A percentile compares a stretch with the other conserved stretches of the same genome.
Conservation (phyloP, 2,113 vertebrate genomes). For the Ceyx margarethae region DNA sequence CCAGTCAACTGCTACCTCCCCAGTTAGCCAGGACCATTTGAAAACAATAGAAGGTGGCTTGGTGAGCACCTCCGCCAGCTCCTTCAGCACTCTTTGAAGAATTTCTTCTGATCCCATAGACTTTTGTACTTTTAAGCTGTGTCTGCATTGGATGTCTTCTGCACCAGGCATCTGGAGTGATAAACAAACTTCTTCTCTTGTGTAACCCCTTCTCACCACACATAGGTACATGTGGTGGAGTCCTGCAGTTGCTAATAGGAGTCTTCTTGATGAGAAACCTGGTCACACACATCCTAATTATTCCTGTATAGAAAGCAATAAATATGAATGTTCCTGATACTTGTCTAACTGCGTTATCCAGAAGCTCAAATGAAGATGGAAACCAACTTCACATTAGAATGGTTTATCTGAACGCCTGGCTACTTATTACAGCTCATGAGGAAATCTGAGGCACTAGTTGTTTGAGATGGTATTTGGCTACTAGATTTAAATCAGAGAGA, state of each 20-base stretch:
- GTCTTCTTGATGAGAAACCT: not conserved
- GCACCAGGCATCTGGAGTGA: not conserved
- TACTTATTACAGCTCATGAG: not conserved
- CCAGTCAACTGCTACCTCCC: no score
- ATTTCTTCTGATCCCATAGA: no score
- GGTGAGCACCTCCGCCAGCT: no score
- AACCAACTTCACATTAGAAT: not conserved
- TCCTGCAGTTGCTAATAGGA: not conserved
- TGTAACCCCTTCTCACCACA: not conserved
- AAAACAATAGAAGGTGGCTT: no score
- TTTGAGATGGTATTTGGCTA: not conserved
- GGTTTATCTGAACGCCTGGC: not conserved
- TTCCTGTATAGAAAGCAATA: not conserved
- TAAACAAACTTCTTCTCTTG: not conserved
- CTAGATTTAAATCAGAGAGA: not conserved
- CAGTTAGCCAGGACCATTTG: no score
- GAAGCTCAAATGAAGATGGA: not conserved
- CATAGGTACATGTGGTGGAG: rapidly evolving
- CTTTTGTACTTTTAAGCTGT: no score
- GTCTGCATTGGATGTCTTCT: not conserved
- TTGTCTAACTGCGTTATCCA: not conserved
- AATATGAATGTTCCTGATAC: not conserved
- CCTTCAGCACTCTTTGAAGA: no score
- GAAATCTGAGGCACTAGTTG: not conserved
- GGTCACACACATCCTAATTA: not conserved